Conservation (phyloP, 2,113 vertebrate genomes). For the Rafetus swinhoei region DNA sequence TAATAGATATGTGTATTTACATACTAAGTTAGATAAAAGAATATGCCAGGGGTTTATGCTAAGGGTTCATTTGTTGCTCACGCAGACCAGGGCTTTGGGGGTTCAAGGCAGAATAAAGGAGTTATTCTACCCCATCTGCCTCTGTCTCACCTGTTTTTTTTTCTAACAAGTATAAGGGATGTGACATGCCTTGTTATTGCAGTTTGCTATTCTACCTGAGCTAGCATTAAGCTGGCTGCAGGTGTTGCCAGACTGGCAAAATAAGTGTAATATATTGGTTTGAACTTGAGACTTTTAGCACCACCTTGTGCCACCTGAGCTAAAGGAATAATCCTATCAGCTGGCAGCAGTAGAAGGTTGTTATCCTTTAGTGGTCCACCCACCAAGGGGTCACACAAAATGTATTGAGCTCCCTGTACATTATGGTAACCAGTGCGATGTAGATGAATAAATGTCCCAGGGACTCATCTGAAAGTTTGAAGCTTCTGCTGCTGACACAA, state of each 20-base stretch:
- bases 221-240: background rate
- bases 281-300: background rate
- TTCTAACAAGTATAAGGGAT: background rate
- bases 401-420: background rate
- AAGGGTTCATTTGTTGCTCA: no score
- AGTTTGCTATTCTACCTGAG: background rate
- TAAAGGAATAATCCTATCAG: background rate
- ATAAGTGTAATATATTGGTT: background rate
- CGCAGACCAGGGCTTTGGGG: no score
- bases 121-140: no score
- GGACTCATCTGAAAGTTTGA: background rate
- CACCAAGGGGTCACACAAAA: background rate
- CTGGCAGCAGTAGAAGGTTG: background rate
- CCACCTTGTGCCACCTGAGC: background rate
- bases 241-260: background rate
- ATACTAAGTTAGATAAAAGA: no score
- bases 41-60: no score
- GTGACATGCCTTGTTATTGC: background rate
- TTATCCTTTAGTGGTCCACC: background rate
- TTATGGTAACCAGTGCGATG: background rate
- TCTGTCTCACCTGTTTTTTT: no score
- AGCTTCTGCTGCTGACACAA: background rate
- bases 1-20: no score
- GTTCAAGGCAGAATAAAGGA: no score
- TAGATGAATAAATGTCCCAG: background rate